Percentiles rank a stretch among this genome's conserved stretches.
Conservation (phyloP, 2,113 vertebrate genomes). For the Amazona vittata region DNA sequence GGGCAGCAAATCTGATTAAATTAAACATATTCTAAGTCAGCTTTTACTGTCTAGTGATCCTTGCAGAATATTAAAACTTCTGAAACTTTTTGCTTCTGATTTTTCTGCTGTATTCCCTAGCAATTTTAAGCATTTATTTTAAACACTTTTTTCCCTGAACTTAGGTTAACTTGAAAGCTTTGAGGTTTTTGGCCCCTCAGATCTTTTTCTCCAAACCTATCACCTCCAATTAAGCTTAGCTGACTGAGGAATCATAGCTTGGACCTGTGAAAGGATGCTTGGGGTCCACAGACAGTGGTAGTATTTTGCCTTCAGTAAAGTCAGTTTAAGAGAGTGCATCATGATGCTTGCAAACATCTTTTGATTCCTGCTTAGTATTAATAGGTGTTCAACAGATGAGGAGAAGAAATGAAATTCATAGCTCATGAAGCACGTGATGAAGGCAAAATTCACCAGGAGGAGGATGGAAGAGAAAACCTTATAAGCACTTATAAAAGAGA, state of each 20-base stretch:
- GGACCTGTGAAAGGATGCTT: neutral
- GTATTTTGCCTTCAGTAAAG: neutral
- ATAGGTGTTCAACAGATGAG: neutral
- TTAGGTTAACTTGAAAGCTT: neutral
- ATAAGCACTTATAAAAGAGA: neutral
- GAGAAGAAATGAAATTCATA: neutral
- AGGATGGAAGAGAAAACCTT: neutral
- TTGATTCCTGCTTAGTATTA: neutral
- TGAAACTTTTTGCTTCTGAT: neutral
- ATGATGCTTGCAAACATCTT: neutral
- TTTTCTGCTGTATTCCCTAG: neutral
- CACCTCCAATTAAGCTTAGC: neutral
- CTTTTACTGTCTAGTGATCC: neutral
- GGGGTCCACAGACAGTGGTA: neutral
- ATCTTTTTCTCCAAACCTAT: neutral
- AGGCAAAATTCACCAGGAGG: neutral
- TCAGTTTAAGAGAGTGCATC: neutral
- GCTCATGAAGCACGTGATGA: neutral
- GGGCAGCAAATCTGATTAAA: neutral
- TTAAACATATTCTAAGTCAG: neutral
- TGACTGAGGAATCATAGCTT: neutral
- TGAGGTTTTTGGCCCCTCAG: neutral
- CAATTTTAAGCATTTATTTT: neutral
- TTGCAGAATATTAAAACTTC: neutral
- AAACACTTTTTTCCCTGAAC: neutral